Evolutionary conservation across 2,888 invertebrate species (phyloP).

Genomic region (Andricus curvator): DNA sequence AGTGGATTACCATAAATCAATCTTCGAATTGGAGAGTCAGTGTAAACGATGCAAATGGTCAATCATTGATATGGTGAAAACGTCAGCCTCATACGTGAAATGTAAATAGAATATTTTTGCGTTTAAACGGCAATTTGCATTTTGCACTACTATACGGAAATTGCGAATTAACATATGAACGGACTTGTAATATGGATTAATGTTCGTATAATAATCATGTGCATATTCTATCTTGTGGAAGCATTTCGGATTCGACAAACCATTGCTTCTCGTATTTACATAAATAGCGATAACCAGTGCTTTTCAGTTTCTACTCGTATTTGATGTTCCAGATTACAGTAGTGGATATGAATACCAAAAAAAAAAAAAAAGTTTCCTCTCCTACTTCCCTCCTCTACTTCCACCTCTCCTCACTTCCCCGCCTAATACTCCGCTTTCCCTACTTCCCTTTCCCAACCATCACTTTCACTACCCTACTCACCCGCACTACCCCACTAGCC

Average conservation of each 20-base stretch:
- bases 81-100: neutral
- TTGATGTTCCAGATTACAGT: neutral
- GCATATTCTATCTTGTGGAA: slow-evolving; percentile 66
- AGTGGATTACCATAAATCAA: slow-evolving; percentile 1
- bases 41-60: slow-evolving; percentile 7
- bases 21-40: slow-evolving; percentile 1
- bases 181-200: slow-evolving; percentile 68
- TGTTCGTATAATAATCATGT: slow-evolving; percentile 74
- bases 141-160: slow-evolving; percentile 46
- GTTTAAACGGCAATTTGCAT: slow-evolving; percentile 55
- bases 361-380: neutral
- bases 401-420: too few species aligned
- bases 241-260: slow-evolving; percentile 73
- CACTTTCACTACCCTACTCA: too few species aligned
- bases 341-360: neutral
- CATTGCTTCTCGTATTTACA: slow-evolving; percentile 67
- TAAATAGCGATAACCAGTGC: slow-evolving; percentile 68
- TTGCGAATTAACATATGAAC: slow-evolving; percentile 73
- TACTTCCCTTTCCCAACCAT: too few species aligned
- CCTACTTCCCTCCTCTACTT: too few species aligned
- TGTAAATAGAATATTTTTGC: slow-evolving; percentile 47
- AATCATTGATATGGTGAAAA: slow-evolving; percentile 8
- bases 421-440: too few species aligned
- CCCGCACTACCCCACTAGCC: too few species aligned
- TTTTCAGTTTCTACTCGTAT: slow-evolving; percentile 41